Base-by-base conservation (phyloP, 2,888 invertebrate species). In the Carabus problematicus region DNA sequence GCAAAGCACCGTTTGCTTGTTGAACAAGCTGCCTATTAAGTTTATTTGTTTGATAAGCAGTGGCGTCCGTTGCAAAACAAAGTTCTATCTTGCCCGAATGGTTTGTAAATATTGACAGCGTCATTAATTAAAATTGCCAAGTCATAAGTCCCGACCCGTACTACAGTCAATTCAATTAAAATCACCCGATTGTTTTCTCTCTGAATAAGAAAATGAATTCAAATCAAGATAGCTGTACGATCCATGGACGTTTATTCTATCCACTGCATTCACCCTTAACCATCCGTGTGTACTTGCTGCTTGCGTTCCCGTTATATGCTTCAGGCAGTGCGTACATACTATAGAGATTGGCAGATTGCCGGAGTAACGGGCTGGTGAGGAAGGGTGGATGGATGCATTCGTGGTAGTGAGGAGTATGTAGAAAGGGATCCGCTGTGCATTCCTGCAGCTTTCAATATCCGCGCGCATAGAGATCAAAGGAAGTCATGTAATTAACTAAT, bases 181-280 rank as follows among this genome's bases (percentile, higher is more conserved):
- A 49, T 47, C 66, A 47, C 47, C 29, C 59, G 58, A 66, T 66
- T 66, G 66, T 66, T 66, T 59, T 66, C 66, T 49, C 66, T 66
- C 41, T 59, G 66, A 66, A 66, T 66, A 43, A 66, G 66, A 66
- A 58, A 66, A 66, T 66, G 66, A 66, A 66, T 66, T 66, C 66
- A 59, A 66, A 59, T 66, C 66, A 66, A 66, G 66, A 66, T 66
- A 59, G 66, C 66, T 58, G 59, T 19, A 42, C 64, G 56, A 56
- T 39, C 40, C 29, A 39, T 29, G 39, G 11, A 11, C 52, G 52
- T 52, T 14, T 45, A 6, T 14, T 52, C 18, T 52, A 18, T 49
- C 49, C 8, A 49, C 6, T 29, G 29, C 29, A 14, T 8, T 49
- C n/a, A 52, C 16, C 52, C 18, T 29, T 29, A 29, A 52, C 16